Conservation (phyloP, 2,797 vertebrate species). For the Gobio occitaniae region DNA sequence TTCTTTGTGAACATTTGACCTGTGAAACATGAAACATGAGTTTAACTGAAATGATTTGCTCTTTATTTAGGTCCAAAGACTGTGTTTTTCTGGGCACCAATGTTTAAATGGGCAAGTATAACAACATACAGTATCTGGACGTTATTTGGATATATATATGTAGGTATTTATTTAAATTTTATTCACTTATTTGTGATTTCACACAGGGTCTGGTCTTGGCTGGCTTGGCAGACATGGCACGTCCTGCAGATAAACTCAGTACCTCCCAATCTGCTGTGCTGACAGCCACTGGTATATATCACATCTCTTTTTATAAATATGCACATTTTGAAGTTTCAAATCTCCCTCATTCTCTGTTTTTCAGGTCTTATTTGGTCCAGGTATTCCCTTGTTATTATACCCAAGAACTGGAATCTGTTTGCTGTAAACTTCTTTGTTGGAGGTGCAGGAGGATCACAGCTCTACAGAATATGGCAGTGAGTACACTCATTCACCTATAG, state of each 20-base stretch:
- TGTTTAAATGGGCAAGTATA: slow-evolving; percentile 96
- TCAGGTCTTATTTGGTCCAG: slow-evolving; percentile 97
- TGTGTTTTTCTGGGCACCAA: slow-evolving; percentile 97
- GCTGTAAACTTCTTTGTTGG: slow-evolving; percentile 97
- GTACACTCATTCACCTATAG: slow-evolving; percentile 45
- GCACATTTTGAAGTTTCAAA: not conserved
- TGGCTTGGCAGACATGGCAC: slow-evolving; percentile 94
- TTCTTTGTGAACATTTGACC: not conserved
- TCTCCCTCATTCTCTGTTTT: slow-evolving; percentile 27
- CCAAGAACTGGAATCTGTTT: slow-evolving; percentile 98
- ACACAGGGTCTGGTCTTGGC: slow-evolving; percentile 89
- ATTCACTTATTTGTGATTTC: not conserved
- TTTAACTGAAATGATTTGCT: slow-evolving; percentile 34
- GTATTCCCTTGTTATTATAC: slow-evolving; percentile 97
- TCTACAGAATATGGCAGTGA: slow-evolving; percentile 95
- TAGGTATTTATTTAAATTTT: not conserved
- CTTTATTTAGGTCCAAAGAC: slow-evolving; percentile 89
- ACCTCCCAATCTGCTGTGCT: slow-evolving; percentile 90
- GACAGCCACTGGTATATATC: slow-evolving; percentile 89
- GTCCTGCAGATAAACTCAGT: slow-evolving; percentile 96
- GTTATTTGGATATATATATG: not conserved
- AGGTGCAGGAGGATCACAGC: slow-evolving; percentile 88
- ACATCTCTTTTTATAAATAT: not conserved
- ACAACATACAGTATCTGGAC: not conserved
- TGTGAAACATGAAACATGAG: not conserved